Evolutionary conservation across 2,113 vertebrate genomes (phyloP), one percentile per base, ranked within the genome.

Genomic region (Brienomyrus longianalis): DNA sequence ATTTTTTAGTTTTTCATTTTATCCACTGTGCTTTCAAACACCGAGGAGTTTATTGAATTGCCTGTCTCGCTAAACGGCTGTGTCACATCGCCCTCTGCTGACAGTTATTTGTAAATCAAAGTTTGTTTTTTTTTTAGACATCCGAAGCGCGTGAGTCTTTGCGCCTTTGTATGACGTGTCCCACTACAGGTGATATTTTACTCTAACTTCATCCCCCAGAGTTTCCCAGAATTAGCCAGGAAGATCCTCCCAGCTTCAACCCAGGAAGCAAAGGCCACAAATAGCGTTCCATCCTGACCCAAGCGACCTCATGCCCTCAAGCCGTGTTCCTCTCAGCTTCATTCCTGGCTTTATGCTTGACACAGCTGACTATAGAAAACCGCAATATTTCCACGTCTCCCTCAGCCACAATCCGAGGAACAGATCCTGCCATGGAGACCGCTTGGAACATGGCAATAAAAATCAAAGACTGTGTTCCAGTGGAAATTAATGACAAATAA

Each of bases 21-120:
- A 11, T 17, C 35, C 0, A 8, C 15, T 21, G 21, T 83, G 19
- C 21, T 45, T 47, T 83, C 21, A 83, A 83, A 27, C 80, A 83
- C 15, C 23, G 83, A 84, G 43, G 45, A n/a, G 23, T 84, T 35
- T 54, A 47, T 9, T 50, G 11, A 31, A 23, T n/a, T 47, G 48
- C 50, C 27, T 23, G 21, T 6, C 23, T 86, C 48, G 15, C 51
- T 54, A 54, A 39, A 15, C 39, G 45, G 1, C 80, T 92, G 92
- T 93, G 35, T 88, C 23, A 83, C 92, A 92, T 94, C 93, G 91
- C 93, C 92, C 90, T 93, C 95, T 95, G 89, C 92, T 93, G 95
- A 56, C 19, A 0, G 6, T 23, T 13, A 85, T 15, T 50, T 8
- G 52, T 52, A 31, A 48, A 39, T 85, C 45, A 85, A 50, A 10